Evolutionary conservation across 1,140 invertebrate species (phyloP), one percentile per base, ranked within the genome.

Genomic region (Neotoxoptera formosana): DNA sequence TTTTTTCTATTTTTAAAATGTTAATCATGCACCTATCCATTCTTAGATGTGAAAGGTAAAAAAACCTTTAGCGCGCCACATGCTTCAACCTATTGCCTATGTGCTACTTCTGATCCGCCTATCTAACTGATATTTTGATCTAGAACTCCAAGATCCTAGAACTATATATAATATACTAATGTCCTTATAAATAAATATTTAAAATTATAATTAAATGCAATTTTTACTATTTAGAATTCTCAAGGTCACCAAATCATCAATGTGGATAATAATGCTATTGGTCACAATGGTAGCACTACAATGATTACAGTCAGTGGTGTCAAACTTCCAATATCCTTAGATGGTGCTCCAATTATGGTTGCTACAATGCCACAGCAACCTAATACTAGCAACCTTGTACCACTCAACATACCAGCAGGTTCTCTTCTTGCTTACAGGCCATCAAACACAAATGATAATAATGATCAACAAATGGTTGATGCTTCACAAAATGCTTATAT

Each of bases 221-320:
- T 76, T 60, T 90, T 67, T 67, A n/a, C 1, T 90, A 11, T 90
- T 67, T 45, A 90, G 89, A 90, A 90, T 67, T 86, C 91, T 30
- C 91, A 86, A 34, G 17, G 81, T 56, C 81, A 93, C 30, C 91
- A 93, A 93, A 93, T 93, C 8, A 86, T 93, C 48, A 84, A 51
- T 48, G 51, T 93, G 25, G 47, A 93, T 45, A 93, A 93, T 51
- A 93, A 36, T 84, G 14, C 81, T 20, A 93, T 93, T 45, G 81
- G 86, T 21, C 91, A 56, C 30, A 93, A 83, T n/a, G 48, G 36
- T 53, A 86, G 47, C 56, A 93, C 91, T 36, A 23, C 90, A 81
- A 93, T 93, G 91, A 93, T 93, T 53, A 93, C 91, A 7, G 91
- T 93, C 21, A 93, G 91, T 53, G 91, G 91, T 36, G 91, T 93